Base-by-base conservation (phyloP, 2,797 vertebrate species). In the Columba guinea region DNA sequence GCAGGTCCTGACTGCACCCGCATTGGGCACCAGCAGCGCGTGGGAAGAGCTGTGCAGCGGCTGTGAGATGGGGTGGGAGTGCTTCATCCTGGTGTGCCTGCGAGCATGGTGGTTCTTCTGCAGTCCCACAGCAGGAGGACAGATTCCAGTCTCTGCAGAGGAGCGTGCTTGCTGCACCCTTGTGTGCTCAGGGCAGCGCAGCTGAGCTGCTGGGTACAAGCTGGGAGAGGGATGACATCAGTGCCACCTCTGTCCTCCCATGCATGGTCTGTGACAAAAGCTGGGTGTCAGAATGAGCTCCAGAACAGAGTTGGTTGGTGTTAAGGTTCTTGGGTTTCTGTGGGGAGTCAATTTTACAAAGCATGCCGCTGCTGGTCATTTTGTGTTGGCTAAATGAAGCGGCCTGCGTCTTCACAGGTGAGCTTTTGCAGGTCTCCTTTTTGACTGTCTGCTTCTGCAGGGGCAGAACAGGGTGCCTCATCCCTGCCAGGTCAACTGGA, bases 231-330 rank as follows among this genome's bases (percentile, higher is more conserved):
- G 19, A 5, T 32, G 60, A 49, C 21, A 51, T 34, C 65, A 62
- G 2, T 39, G 79, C 20, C 27, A 56, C 46, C 27, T 65, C 62
- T 56, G 27, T 56, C 22, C 12, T 65, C 16, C 37, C 30, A n/a
- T 24, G 10, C 7, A 17, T 7, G 16, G 27, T 19, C 21, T 56
- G 13, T 70, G 65, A 32, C 51, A 77, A 23, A 59, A 62, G 5
- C 1, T 0, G 0, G 52, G 11, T 7, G 3, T 30, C 39, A 53
- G 30, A 87, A 37, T 0, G 3, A 77, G 28, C 13, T 69, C 11
- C 39, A 60, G n/a, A 77, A 19, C 8, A 32, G 13, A 10, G 21
- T 0, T 52, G 24, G 21, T 14, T 70, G 48, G 30, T 3, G 2
- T 13, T 44, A 49, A 49, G 30, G 20, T 26, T 60, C 56, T 34